These are phyloP conservation scores for Oscheius sp. DNA, from an alignment of 2,888 invertebrate genomes.

Conservation along the genomic window DNA sequence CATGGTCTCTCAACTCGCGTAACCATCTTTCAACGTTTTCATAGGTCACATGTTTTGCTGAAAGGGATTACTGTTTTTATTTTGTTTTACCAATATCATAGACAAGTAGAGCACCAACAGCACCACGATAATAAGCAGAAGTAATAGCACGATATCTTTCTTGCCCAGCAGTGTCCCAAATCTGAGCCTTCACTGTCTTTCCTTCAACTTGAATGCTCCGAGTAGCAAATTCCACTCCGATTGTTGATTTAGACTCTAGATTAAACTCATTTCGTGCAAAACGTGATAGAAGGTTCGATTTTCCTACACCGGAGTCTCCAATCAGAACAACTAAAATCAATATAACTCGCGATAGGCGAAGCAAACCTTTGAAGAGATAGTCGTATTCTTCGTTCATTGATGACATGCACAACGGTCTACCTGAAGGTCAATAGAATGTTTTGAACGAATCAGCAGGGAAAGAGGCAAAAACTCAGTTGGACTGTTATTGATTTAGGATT, in stretches of 20 bases:
- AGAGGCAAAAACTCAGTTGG: neutral
- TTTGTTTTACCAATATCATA: slow-evolving; percentile 15
- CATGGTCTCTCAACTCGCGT: slow-evolving; percentile 18
- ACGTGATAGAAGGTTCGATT: slow-evolving; percentile 19
- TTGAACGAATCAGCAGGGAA: neutral
- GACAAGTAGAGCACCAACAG: slow-evolving; percentile 25
- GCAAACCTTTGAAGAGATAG: slow-evolving; percentile 22
- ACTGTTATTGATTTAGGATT: slow-evolving; percentile 9
- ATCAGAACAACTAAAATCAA: slow-evolving; percentile 20
- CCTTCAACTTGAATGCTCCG: slow-evolving; percentile 23
- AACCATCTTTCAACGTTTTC: slow-evolving; percentile 23
- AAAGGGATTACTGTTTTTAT: neutral
- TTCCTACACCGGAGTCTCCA: slow-evolving; percentile 23
- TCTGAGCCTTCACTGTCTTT: slow-evolving; percentile 20
- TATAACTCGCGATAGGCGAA: neutral
- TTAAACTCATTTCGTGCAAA: slow-evolving; percentile 24
- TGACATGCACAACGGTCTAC: neutral
- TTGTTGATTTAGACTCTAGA: slow-evolving; percentile 18
- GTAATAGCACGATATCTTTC: slow-evolving; percentile 24
- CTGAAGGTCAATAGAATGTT: slow-evolving; percentile 7
- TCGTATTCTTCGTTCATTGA: slow-evolving; percentile 24
- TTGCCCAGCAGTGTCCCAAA: slow-evolving; percentile 24
- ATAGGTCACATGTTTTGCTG: slow-evolving; percentile 22
- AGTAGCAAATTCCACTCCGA: slow-evolving; percentile 24
- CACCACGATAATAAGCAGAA: slow-evolving; percentile 21